These are phyloP conservation scores for Synanthedon formicaeformis DNA, from an alignment of 2,888 invertebrate species.

Conservation along the genomic window DNA sequence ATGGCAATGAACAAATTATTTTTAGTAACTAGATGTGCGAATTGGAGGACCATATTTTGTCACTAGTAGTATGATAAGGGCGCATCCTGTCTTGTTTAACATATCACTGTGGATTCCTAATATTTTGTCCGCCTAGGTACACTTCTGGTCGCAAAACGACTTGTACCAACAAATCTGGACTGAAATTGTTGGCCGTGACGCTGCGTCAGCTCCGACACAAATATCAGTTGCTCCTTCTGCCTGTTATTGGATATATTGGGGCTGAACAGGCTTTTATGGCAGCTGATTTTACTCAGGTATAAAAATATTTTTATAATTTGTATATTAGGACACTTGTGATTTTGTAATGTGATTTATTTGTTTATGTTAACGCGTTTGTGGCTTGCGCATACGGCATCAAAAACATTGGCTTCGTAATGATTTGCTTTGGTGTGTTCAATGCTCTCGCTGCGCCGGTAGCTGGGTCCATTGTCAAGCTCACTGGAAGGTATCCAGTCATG, in stretches of 20 bases:
- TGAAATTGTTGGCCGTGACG: conserved; percentile 80
- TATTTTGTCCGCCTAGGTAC: conserved; percentile 25
- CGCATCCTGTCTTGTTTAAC: too few species aligned
- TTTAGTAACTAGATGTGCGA: too few species aligned
- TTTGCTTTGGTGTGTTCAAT: conserved; percentile 90
- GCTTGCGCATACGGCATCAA: conserved; percentile 90
- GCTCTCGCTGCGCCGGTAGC: conserved; percentile 87
- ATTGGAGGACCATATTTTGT: too few species aligned
- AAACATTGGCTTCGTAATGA: conserved; percentile 94
- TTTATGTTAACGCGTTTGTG: conserved; percentile 76
- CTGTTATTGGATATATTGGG: conserved; percentile 93
- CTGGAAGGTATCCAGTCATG: conserved; percentile 85
- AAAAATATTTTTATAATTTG: conserved; percentile 18
- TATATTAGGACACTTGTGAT: too few species aligned
- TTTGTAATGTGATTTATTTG: too few species aligned
- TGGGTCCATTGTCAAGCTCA: conserved; percentile 81
- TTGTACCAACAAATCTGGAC: conserved; percentile 74
- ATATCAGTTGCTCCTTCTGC: conserved; percentile 86
- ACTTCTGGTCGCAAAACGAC: conserved; percentile 57
- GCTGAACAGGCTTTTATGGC: conserved; percentile 93
- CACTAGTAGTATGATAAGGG: too few species aligned
- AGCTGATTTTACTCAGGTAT: conserved; percentile 83
- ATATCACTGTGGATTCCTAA: too few species aligned
- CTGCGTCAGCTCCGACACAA: conserved; percentile 80
- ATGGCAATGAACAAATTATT: too few species aligned